Evolutionary conservation across 1,140 invertebrate genomes (phyloP).

Genomic region (Triops longicaudatus): DNA sequence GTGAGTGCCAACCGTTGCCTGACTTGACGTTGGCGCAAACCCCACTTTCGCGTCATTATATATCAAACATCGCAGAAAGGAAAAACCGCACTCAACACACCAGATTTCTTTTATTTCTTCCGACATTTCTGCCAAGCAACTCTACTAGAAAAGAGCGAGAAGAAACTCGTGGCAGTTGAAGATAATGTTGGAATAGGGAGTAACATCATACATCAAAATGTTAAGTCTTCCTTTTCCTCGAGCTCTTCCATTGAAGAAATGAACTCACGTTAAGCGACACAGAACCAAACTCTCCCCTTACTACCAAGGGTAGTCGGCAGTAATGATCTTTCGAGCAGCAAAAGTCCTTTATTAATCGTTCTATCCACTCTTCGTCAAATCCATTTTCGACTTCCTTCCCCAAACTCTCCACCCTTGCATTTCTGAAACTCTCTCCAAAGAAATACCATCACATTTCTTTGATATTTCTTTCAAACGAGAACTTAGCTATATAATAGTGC

Average conservation of each 20-base stretch:
- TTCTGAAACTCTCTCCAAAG: neutral
- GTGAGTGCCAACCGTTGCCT: neutral
- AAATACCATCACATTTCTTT: neutral
- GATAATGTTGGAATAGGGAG: neutral
- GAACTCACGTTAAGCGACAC: neutral
- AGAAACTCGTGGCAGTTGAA: neutral
- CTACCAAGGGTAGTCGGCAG: too few relatives aligned
- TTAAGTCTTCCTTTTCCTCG: neutral
- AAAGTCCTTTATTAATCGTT: conserved; percentile 7
- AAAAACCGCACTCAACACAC: neutral
- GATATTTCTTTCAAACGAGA: too few relatives aligned
- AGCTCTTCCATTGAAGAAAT: neutral
- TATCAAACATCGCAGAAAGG: neutral
- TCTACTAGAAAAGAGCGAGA: neutral
- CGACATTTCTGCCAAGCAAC: neutral
- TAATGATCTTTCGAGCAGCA: neutral
- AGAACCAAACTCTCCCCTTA: neutral
- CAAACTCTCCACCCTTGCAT: neutral
- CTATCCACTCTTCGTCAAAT: neutral
- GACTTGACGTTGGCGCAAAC: neutral
- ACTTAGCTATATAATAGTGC: too few relatives aligned
- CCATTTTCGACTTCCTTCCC: neutral
- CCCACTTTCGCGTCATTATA: neutral
- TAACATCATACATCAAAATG: conserved; percentile 6
- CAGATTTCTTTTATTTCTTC: neutral